Base-by-base conservation (phyloP, 2,797 vertebrate genomes). In the Sarcophilus harrisii region DNA sequence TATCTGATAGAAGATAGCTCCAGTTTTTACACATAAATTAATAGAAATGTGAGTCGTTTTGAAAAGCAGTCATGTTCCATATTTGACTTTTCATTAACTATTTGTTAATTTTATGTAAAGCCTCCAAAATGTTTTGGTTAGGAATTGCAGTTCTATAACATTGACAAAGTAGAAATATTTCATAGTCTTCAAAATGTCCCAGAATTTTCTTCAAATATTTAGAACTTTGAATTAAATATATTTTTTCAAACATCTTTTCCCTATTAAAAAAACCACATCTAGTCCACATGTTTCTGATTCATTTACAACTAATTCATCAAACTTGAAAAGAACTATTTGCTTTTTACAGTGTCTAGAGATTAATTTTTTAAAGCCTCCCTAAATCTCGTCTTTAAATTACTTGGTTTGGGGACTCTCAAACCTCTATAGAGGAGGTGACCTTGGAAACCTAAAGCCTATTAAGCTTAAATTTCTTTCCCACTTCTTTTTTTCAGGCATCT, bases 221-320 rank as follows among this genome's bases (percentile, higher is more conserved):
- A 92, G 92, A 96, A 52, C 89, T 93, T 52, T 49, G 91, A 90
- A 94, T 95, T 91, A 94, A 96, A 92, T 96, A 62, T 92, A 58
- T 93, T 96, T 73, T 73, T 97, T 91, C 30, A 97, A 96, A 62
- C 27, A 94, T 91, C 59, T 95, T 96, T 95, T 66, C 66, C n/a
- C 87, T 91, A 81, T 93, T 97, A 92, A 94, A 93, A 90, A 58
- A 90, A 96, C 92, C 81, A 90, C 28, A 49, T 96, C 66, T 54
- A 95, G 57, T 57, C 57, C 95, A 95, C 92, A 96, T 96, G 96
- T 96, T 97, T 97, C 95, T 96, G 93, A 97, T 96, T 97, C 92
- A 94, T 96, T 97, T 96, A 93, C 90, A 97, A 96, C 94, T 94
- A 92, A 96, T 97, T 94, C 93, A 95, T 96, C 55, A 96, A 96